Evolutionary conservation across 2,888 invertebrate genomes (phyloP).

Genomic region (Epirrita christyi): DNA sequence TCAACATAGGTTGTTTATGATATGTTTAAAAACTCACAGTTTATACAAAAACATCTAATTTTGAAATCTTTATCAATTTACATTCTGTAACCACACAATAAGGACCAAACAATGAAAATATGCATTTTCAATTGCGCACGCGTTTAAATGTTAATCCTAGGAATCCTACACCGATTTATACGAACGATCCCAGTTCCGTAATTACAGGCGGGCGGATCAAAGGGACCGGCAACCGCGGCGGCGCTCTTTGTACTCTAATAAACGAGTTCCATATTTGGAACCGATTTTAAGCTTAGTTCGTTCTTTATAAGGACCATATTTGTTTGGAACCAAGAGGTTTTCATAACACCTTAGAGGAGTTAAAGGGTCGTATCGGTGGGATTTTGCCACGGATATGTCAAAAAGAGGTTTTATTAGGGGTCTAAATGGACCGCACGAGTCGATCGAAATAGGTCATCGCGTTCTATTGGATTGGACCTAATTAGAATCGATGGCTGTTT

Average conservation of each 20-base stretch:
- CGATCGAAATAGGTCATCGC: slow-evolving; percentile 64
- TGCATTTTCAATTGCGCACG: slow-evolving; percentile 37
- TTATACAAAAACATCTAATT: not conserved
- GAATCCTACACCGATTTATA: slow-evolving; percentile 52
- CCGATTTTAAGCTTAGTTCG: slow-evolving; percentile 35
- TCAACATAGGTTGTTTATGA: too few species aligned
- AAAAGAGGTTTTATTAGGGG: slow-evolving; percentile 82
- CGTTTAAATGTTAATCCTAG: slow-evolving; percentile 56
- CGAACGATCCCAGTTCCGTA: slow-evolving; percentile 66
- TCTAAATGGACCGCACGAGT: slow-evolving; percentile 81
- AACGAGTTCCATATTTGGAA: slow-evolving; percentile 56
- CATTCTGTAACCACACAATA: slow-evolving; percentile 19
- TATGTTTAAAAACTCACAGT: too few species aligned
- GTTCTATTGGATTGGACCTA: slow-evolving; percentile 56
- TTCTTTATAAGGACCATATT: slow-evolving; percentile 35
- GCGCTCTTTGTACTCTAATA: slow-evolving; percentile 81
- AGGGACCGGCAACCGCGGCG: slow-evolving; percentile 72
- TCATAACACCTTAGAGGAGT: slow-evolving; percentile 81
- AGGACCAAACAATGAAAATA: slow-evolving; percentile 28
- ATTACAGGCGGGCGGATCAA: slow-evolving; percentile 77
- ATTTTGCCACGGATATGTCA: slow-evolving; percentile 85
- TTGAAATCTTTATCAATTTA: slow-evolving; percentile 18
- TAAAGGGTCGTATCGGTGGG: slow-evolving; percentile 81
- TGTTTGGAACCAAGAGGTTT: slow-evolving; percentile 38
- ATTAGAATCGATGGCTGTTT: slow-evolving; percentile 38